A percentile compares a stretch with the other conserved stretches of the same genome.
Evolutionary conservation across 2,888 invertebrate species (phyloP).

Genomic region (Alentia gelatinosa): DNA sequence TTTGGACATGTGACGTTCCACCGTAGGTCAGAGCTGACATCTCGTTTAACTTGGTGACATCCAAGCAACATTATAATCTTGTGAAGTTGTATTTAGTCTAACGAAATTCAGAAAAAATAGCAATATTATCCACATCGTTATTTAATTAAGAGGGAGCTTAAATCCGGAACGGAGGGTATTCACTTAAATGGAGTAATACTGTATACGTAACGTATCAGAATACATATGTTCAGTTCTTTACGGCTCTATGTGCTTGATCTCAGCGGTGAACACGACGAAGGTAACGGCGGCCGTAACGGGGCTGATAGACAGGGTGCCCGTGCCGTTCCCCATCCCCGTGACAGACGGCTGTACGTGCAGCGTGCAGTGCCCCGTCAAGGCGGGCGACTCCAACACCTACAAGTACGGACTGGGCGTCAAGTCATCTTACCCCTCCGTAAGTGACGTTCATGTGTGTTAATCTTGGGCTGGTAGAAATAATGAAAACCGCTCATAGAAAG

Average conservation of each 20-base stretch:
- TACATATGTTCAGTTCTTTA: not conserved
- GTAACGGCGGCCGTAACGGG: constrained; percentile 89
- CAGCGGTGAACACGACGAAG: constrained; percentile 60
- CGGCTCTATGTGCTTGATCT: not conserved
- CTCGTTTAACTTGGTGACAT: too few species aligned
- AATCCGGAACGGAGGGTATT: not conserved
- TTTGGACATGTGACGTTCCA: too few species aligned
- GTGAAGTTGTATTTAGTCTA: not conserved
- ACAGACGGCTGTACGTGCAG: constrained; percentile 87
- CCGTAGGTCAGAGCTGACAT: too few species aligned
- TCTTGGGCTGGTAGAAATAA: not conserved
- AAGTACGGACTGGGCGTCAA: constrained; percentile 67
- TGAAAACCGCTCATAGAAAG: not conserved
- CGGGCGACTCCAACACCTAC: constrained; percentile 68
- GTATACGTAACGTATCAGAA: not conserved
- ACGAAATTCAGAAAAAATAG: not conserved
- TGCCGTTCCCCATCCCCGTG: constrained; percentile 88
- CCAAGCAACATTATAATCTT: not conserved
- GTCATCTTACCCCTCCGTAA: constrained; percentile 70
- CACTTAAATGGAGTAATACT: not conserved
- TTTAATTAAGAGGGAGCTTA: not conserved
- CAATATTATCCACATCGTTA: not conserved
- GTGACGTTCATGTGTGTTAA: not conserved
- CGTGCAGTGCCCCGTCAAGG: constrained; percentile 87
- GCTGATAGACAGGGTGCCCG: constrained; percentile 86